These are phyloP conservation scores for Trachops cirrhosus DNA, from an alignment of 2,797 vertebrate species.

Conservation along the genomic window DNA sequence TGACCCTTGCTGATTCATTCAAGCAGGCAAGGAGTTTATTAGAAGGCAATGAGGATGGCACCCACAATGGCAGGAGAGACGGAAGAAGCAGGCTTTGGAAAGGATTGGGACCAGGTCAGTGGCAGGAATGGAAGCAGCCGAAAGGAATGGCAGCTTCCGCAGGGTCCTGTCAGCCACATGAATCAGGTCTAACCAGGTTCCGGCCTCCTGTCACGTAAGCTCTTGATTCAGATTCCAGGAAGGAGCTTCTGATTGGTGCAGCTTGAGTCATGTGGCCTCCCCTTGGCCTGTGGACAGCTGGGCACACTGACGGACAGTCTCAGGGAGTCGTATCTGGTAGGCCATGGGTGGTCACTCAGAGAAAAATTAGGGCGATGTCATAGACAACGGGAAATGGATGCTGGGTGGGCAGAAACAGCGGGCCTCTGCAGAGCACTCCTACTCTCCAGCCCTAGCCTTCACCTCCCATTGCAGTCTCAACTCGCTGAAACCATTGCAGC, in stretches of 20 bases:
- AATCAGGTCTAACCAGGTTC: not conserved
- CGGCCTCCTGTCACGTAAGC: not conserved
- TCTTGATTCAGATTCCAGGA: constrained; percentile 27
- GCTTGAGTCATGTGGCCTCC: not conserved
- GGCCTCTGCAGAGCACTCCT: not conserved
- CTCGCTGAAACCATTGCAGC: not conserved
- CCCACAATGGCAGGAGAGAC: not conserved
- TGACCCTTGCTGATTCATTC: not conserved
- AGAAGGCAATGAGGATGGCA: not conserved
- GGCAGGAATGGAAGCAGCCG: not conserved
- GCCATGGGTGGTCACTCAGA: not conserved
- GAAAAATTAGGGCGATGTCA: not conserved
- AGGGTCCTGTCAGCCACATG: not conserved
- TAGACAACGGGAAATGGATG: not conserved
- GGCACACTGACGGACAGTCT: constrained; percentile 29
- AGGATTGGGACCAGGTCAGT: not conserved
- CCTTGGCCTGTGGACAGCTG: constrained; percentile 33
- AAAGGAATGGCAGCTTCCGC: not conserved
- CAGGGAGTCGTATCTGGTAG: not conserved
- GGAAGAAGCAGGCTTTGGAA: not conserved
- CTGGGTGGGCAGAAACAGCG: not conserved
- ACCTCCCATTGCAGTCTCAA: not conserved
- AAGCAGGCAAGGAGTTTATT: not conserved
- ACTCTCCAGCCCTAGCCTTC: not conserved
- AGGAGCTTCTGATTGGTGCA: constrained; percentile 30